Base-by-base conservation (phyloP, 2,888 invertebrate species). In the Gari tellinella region DNA sequence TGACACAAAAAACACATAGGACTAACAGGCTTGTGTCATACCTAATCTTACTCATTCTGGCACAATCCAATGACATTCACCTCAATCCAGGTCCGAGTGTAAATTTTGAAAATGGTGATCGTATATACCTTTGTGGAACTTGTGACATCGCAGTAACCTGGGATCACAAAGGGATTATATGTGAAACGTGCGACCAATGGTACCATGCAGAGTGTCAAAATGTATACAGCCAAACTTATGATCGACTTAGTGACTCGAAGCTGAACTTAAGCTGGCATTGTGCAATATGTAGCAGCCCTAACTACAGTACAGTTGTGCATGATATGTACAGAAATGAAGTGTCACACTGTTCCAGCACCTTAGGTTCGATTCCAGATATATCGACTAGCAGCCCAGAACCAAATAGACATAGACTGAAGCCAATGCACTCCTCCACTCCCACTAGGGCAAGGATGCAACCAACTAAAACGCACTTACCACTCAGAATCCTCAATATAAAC, bases 141-240 rank as follows among this genome's bases (percentile, higher is more conserved):
- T 62, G 52, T 52, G 53, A 52, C 52, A 51, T 53, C 15, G 25
- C 51, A 25, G 63, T 53, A 12, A 53, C 17, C 15, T 53, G 53
- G 55, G 21, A 23, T 41, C 48, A 52, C n/a, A 63, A 14, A 45
- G 63, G 53, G 4, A 63, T 63, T 26, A 43, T 63, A 43, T 63
- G 53, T 63, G 53, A 63, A n/a, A 43, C 63, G 8, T 63, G 63
- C 19, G 43, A 63, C 3, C 26, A 52, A 31, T 63, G 46, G 43
- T 52, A 43, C 41, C 45, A 46, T 43, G 45, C 31, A 43, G 2
- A 38, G 17, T 53, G 55, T 45, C 63, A 53, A 19, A 21, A 25
- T 63, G 51, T n/a, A 31, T 10, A 31, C 10, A 15, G 23, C 19
- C 48, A 19, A 19, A 17, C n/a, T n/a, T 17, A 48, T 19, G 19